Percentiles rank a stretch among this genome's conserved stretches.
phyloP scores from a whole-genome alignment of 53 echinoderm and acorn worm genomes.

The Stichopus horrens region DNA sequence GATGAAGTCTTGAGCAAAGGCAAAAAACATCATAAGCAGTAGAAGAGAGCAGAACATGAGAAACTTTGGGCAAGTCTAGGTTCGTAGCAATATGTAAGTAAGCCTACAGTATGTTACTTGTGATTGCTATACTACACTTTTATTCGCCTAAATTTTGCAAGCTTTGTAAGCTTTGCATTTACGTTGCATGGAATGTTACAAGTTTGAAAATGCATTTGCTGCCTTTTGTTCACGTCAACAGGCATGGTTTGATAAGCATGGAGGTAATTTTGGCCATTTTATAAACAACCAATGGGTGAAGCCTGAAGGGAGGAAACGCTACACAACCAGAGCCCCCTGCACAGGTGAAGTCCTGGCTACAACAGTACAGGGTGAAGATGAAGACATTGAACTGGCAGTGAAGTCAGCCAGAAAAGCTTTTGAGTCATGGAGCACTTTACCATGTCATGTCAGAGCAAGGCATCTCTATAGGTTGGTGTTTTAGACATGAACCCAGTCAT shows the following conservation, averaged over 20 bases:
- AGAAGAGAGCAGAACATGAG: too few relatives aligned
- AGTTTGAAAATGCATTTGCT: too few relatives aligned
- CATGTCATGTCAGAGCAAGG: slow-evolving; percentile 92
- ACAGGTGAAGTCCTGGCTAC: slow-evolving; percentile 82
- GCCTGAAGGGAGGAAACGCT: slow-evolving; percentile 76
- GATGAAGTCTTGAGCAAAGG: too few relatives aligned
- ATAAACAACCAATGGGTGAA: slow-evolving; percentile 97
- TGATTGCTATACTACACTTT: too few relatives aligned
- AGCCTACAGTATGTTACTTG: too few relatives aligned
- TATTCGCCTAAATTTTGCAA: too few relatives aligned
- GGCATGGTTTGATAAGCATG: slow-evolving; percentile 95
- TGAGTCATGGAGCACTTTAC: slow-evolving; percentile 87
- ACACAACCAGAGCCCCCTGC: slow-evolving; percentile 80
- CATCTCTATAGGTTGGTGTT: slow-evolving; percentile 81
- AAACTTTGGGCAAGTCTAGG: too few relatives aligned
- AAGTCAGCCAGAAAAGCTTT: slow-evolving; percentile 79
- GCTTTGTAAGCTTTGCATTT: too few relatives aligned
- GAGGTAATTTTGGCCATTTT: slow-evolving; percentile 87
- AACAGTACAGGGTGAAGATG: slow-evolving; percentile 92
- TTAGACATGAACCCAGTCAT: too few relatives aligned
- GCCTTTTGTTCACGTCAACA: neutral
- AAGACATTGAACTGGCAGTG: slow-evolving; percentile 90
- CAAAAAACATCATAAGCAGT: too few relatives aligned
- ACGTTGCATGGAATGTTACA: too few relatives aligned
- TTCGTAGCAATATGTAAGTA: too few relatives aligned